Base-by-base conservation (phyloP, 2,888 invertebrate species). In the Pristionchus japonicus region DNA sequence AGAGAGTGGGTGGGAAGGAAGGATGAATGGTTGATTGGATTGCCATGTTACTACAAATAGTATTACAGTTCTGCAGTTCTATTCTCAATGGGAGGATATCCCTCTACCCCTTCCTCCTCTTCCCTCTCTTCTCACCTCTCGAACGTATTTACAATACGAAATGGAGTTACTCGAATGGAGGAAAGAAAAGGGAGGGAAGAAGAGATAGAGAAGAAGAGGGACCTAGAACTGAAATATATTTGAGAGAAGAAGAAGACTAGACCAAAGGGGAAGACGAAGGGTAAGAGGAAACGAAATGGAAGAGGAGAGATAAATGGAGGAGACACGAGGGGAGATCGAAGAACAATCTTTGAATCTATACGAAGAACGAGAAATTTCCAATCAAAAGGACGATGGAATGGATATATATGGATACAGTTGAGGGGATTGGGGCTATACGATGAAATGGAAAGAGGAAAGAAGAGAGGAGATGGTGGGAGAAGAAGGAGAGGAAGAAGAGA, bases 151-250 rank as follows among this genome's bases (percentile, higher is more conserved):
- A 70, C 70, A 34, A 34, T 70, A 70, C 37, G 47, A 49, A 49
- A 80, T 37, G 49, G 80, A 47, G 80, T 43, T 43, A 80, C 15
- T 47, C 47, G 80, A 27, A 47, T 43, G 80, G 23, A 31, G 40
- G 20, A n/a, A 31, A 80, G 31, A n/a, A 27, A 31, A 27, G 27
- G 40, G 27, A 47, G 27, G 80, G 23, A 47, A 27, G 27, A n/a
- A 80, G 80, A 47, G 80, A 23, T n/a, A 47, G 47, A 27, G 80
- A 80, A 80, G 80, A n/a, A n/a, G 15, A 37, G 37, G 74, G 74
- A 74, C 43, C 31, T 37, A 74, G 23, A n/a, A 74, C 43, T 80
- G 47, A 47, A 31, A 47, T 47, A 37, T 37, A 67, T 37, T 67
- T 67, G 2, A 34, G 37, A 34, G 40, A 74, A 34, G 70, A 31